These are phyloP conservation scores for Trichopoda pennipes DNA, from an alignment of 2,888 invertebrate genomes.

Conservation along the genomic window DNA sequence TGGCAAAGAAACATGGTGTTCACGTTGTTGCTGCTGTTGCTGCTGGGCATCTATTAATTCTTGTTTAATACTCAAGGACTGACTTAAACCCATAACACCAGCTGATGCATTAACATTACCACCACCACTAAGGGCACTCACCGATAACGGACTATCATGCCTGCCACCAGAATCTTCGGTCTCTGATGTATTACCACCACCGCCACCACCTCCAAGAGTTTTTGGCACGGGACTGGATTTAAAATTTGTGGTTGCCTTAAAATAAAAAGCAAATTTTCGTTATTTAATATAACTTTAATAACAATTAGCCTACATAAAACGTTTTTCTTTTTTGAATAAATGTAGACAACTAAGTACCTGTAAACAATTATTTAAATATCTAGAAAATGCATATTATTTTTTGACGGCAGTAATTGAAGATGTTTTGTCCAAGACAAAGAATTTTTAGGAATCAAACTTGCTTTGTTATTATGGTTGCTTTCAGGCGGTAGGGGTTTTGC, in stretches of 20 bases:
- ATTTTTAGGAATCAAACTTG: too few relatives aligned
- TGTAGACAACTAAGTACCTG: too few relatives aligned
- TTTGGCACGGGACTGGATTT: conserved; percentile 86
- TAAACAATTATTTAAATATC: too few relatives aligned
- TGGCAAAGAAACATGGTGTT: conserved; percentile 79
- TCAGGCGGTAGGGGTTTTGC: too few relatives aligned
- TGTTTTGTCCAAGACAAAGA: too few relatives aligned
- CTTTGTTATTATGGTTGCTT: too few relatives aligned
- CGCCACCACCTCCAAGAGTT: conserved; percentile 74
- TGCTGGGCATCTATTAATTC: conserved; percentile 81
- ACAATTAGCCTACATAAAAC: too few relatives aligned
- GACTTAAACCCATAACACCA: conserved; percentile 77
- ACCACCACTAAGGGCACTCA: conserved; percentile 76
- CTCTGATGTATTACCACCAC: conserved; percentile 82
- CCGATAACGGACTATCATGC: conserved; percentile 80
- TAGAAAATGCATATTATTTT: too few relatives aligned
- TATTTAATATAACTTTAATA: not conserved
- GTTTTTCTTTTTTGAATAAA: too few relatives aligned
- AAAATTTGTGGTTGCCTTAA: conserved; percentile 84
- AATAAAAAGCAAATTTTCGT: conserved; percentile 38
- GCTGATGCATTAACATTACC: conserved; percentile 72
- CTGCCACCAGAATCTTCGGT: conserved; percentile 79
- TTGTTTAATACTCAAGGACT: conserved; percentile 81
- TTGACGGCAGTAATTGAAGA: too few relatives aligned
- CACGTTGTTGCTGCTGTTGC: conserved; percentile 76